Conservation (phyloP, 2,113 vertebrate genomes). For the Albula glossodonta region DNA sequence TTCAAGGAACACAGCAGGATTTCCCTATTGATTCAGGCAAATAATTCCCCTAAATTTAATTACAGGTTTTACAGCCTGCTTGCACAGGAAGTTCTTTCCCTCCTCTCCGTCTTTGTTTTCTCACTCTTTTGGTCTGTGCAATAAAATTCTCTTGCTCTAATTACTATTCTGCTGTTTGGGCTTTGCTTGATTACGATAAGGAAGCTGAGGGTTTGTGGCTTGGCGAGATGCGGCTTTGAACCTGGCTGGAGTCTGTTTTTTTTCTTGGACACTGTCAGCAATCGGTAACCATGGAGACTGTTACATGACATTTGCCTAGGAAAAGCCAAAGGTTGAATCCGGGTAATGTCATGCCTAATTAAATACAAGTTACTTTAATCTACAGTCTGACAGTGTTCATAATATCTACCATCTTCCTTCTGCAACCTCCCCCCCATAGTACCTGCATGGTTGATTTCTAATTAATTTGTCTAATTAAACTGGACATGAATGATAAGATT, state of each 20-base stretch:
- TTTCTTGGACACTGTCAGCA: background rate
- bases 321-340: background rate
- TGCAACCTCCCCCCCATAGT: slow-evolving; percentile 21
- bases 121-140: too few relatives aligned
- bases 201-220: too few relatives aligned
- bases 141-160: too few relatives aligned
- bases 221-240: too few relatives aligned
- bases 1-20: background rate
- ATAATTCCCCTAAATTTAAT: background rate
- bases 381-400: background rate
- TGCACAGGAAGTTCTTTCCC: too few relatives aligned
- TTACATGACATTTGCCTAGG: background rate
- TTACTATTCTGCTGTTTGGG: too few relatives aligned
- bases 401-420: background rate
- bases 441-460: slow-evolving; percentile 44
- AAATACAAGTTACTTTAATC: background rate
- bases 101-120: too few relatives aligned
- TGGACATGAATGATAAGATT: slow-evolving; percentile 47
- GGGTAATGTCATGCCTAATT: background rate
- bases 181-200: too few relatives aligned
- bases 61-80: background rate
- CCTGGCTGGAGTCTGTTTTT: background rate
- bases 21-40: background rate
- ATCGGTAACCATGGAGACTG: background rate
- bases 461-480: slow-evolving; percentile 54